These are phyloP conservation scores for Gymnobelideus leadbeateri DNA, from an alignment of 2,113 vertebrate species.

Conservation along the genomic window DNA sequence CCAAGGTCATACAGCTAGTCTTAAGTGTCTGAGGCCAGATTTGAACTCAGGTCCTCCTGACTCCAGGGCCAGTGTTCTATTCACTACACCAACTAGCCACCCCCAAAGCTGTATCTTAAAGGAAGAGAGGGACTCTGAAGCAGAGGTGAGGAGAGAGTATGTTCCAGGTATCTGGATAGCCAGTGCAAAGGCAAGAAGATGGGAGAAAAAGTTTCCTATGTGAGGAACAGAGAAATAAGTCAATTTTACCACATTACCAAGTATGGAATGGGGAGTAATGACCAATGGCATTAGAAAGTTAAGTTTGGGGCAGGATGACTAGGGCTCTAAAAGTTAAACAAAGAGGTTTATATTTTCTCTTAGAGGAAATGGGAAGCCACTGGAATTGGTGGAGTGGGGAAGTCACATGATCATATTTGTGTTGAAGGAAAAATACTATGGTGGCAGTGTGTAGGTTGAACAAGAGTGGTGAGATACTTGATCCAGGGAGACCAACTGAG, in stretches of 20 bases:
- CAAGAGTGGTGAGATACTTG: neutral
- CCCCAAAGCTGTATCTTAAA: neutral
- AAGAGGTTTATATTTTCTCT: neutral
- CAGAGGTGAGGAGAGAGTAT: neutral
- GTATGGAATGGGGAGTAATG: neutral
- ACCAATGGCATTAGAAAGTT: neutral
- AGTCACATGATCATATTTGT: neutral
- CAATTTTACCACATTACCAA: neutral
- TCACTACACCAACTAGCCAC: too few species aligned
- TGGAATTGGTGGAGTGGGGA: neutral
- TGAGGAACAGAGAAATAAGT: neutral
- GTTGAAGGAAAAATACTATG: neutral
- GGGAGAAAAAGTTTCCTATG: neutral
- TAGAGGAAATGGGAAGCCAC: neutral
- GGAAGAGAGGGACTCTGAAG: neutral
- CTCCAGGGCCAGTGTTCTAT: too few species aligned
- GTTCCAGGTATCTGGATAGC: too few species aligned
- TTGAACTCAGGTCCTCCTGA: too few species aligned
- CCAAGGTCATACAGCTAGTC: too few species aligned
- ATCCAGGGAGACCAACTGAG: neutral
- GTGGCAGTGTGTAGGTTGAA: neutral
- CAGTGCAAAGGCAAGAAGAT: neutral
- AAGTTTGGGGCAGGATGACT: neutral
- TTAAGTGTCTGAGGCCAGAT: too few species aligned
- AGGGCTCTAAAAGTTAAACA: neutral